Evolutionary conservation across 2,797 vertebrate species (phyloP).

Genomic region (Coregonus suidteri): DNA sequence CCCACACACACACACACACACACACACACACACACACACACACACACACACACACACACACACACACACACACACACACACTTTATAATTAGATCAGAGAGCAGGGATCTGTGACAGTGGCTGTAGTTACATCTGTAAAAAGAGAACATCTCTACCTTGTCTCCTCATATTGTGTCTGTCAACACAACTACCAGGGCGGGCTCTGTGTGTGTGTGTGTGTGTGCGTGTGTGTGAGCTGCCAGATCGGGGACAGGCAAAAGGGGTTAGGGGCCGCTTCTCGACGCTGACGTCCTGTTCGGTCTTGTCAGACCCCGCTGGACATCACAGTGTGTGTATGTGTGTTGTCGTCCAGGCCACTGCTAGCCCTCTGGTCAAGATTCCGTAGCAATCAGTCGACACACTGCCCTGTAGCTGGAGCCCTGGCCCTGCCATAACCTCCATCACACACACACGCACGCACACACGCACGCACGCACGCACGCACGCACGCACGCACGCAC

Average conservation of each 20-base stretch:
- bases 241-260: slow-evolving; percentile 23
- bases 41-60: slow-evolving; percentile 11
- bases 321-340: slow-evolving; percentile 58
- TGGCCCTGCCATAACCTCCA: slow-evolving; percentile 1
- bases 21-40: slow-evolving; percentile 52
- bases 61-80: slow-evolving; percentile 43
- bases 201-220: slow-evolving; percentile 34
- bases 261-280: slow-evolving; percentile 72
- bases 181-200: slow-evolving; percentile 60
- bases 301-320: slow-evolving; percentile 70
- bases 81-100: slow-evolving; percentile 67
- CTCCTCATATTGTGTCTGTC: slow-evolving; percentile 80
- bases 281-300: slow-evolving; percentile 83
- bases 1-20: slow-evolving; percentile 11
- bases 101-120: slow-evolving; percentile 72
- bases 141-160: slow-evolving; percentile 81
- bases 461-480: background rate
- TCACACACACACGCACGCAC: background rate
- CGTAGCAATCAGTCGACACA: slow-evolving; percentile 61
- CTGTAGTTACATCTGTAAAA: slow-evolving; percentile 73
- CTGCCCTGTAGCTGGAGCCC: slow-evolving; percentile 2
- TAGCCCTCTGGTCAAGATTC: slow-evolving; percentile 24
- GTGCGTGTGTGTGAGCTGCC: slow-evolving; percentile 22
- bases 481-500: background rate
- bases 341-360: slow-evolving; percentile 1